Percentiles rank a stretch among this genome's conserved stretches.
Evolutionary conservation across 2,113 vertebrate genomes (phyloP).

Genomic region (Gallinago media): DNA sequence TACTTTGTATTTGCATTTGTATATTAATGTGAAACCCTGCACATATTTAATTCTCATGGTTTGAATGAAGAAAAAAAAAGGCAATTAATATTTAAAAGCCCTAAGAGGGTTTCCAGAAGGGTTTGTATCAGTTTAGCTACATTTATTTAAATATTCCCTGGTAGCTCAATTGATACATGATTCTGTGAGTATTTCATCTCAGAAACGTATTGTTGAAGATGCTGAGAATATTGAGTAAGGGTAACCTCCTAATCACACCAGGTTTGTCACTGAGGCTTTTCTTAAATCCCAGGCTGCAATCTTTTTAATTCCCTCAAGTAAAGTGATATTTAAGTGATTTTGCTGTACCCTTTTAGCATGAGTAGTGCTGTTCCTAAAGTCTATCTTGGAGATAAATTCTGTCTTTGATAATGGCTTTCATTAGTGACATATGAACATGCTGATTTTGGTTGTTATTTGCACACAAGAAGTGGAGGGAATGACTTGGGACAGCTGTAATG

Average conservation of each 20-base stretch:
- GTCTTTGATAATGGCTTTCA: background rate
- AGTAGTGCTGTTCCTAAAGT: background rate
- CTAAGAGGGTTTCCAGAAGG: background rate
- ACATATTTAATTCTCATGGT: background rate
- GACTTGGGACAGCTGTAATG: background rate
- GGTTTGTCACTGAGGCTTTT: background rate
- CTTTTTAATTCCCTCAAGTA: background rate
- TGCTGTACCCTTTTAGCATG: background rate
- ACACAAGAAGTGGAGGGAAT: background rate
- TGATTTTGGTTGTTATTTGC: background rate
- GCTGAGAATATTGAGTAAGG: background rate
- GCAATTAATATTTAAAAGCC: background rate
- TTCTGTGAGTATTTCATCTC: background rate
- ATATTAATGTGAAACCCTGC: background rate
- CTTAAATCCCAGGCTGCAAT: background rate
- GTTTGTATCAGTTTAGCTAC: background rate
- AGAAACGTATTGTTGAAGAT: background rate
- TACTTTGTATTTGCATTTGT: background rate
- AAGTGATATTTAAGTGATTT: background rate
- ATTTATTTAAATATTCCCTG: background rate
- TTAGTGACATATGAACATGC: fast-evolving
- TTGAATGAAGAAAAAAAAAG: background rate
- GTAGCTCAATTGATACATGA: background rate
- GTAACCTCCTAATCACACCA: background rate
- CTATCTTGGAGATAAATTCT: background rate